phyloP scores from a whole-genome alignment of 2,888 invertebrate genomes.

The Patella depressa region DNA sequence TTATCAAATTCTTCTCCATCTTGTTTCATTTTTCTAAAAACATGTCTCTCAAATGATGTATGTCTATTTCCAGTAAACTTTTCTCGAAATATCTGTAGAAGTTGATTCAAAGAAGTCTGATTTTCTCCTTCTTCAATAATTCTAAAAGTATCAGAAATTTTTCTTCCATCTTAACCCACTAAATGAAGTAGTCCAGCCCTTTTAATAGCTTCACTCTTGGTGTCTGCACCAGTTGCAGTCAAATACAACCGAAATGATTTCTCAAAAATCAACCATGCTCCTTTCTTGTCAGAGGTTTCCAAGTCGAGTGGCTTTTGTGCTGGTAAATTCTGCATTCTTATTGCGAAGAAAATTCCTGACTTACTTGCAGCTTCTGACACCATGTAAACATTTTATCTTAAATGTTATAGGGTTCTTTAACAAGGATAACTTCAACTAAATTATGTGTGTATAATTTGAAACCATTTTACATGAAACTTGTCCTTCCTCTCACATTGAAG shows the following conservation, averaged over 20 bases:
- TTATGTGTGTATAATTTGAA: too few species aligned
- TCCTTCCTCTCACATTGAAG: too few species aligned
- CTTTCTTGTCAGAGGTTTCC: neutral
- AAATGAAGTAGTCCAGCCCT: neutral
- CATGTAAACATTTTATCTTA: neutral
- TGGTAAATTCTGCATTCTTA: conserved; percentile 1
- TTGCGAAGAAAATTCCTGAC: neutral
- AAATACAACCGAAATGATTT: neutral
- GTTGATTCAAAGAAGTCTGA: neutral
- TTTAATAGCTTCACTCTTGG: neutral
- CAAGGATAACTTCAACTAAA: too few species aligned
- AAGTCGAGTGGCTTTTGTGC: neutral
- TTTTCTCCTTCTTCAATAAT: neutral
- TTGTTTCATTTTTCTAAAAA: neutral
- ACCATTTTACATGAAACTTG: too few species aligned
- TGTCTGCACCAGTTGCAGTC: neutral
- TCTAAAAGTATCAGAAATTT: neutral
- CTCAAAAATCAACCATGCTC: neutral
- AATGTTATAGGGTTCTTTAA: too few species aligned
- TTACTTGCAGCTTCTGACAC: neutral
- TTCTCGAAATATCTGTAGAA: neutral
- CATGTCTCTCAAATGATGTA: conserved; percentile 4
- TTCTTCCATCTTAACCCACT: neutral
- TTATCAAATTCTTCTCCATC: conserved; percentile 5
- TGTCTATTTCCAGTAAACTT: neutral